Conservation (phyloP, 2,888 invertebrate genomes). For the Strigamia transsilvanica region DNA sequence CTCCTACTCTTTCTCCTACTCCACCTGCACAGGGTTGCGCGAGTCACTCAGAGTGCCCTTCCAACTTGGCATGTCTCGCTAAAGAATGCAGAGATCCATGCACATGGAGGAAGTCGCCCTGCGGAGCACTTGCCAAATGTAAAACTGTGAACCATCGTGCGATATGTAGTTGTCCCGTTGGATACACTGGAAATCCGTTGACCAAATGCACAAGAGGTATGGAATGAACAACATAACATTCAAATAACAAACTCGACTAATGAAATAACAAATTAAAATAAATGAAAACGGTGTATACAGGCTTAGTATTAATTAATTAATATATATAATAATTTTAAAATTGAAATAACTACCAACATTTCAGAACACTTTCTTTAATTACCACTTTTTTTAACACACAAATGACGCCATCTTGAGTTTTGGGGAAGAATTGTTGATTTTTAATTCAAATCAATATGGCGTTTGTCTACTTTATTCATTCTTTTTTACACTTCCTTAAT, state of each 20-base stretch:
- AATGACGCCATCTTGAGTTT: no score
- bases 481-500: background rate
- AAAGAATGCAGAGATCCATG: conserved; percentile 69
- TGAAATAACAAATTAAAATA: no score
- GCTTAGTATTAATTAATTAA: conserved; percentile 6
- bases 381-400: no score
- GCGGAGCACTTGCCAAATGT: conserved; percentile 84
- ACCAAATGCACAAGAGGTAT: conserved; percentile 70
- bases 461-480: no score
- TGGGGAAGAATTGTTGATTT: no score
- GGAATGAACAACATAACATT: background rate
- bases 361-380: no score
- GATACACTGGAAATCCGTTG: conserved; percentile 80
- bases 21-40: conserved; percentile 35
- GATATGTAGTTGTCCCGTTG: conserved; percentile 77
- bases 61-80: conserved; percentile 58
- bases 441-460: no score
- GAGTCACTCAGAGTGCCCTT: conserved; percentile 54
- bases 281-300: background rate
- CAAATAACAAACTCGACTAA: background rate
- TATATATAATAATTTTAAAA: background rate
- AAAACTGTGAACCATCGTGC: conserved; percentile 78
- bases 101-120: conserved; percentile 66
- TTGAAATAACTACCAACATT: no score
- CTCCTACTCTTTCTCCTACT: background rate